These are phyloP conservation scores for Cepphus grylle DNA, from an alignment of 2,113 vertebrate genomes.

Conservation along the genomic window DNA sequence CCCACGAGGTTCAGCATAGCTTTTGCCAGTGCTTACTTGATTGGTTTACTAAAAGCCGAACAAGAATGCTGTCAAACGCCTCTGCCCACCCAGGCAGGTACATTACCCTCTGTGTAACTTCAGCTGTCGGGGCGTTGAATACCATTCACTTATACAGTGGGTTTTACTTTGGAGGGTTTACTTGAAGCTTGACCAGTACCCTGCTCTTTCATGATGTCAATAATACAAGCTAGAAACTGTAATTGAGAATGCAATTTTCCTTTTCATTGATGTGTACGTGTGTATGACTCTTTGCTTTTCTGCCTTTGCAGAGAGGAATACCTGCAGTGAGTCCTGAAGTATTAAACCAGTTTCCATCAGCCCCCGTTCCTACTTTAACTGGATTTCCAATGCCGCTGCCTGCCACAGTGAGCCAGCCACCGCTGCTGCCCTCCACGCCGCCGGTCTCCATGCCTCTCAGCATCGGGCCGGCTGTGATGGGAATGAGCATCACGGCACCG, in stretches of 20 bases:
- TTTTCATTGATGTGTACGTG: accelerated
- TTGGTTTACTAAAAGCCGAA: background rate
- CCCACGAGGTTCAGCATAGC: background rate
- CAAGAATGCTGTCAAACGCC: background rate
- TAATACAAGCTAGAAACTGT: background rate
- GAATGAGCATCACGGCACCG: conserved; percentile 76
- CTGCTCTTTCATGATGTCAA: background rate
- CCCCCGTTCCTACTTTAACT: conserved; percentile 89
- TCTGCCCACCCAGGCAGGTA: background rate
- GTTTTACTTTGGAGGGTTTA: background rate
- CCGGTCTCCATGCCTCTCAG: conserved; percentile 70
- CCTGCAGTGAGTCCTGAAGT: conserved; percentile 89
- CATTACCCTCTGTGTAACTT: too few species aligned
- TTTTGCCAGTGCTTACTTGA: background rate
- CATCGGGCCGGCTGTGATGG: conserved; percentile 79
- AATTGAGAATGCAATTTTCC: accelerated
- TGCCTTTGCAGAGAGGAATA: conserved; percentile 83
- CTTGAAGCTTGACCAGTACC: background rate
- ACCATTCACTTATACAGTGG: accelerated
- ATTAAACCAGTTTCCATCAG: conserved; percentile 89
- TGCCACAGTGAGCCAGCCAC: conserved; percentile 75
- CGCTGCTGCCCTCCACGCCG: conserved; percentile 58
- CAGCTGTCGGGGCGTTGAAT: background rate
- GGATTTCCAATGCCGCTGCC: conserved; percentile 84
- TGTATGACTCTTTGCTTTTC: background rate